Conservation (phyloP, 2,797 vertebrate genomes). For the Halcyon chelicuti region DNA sequence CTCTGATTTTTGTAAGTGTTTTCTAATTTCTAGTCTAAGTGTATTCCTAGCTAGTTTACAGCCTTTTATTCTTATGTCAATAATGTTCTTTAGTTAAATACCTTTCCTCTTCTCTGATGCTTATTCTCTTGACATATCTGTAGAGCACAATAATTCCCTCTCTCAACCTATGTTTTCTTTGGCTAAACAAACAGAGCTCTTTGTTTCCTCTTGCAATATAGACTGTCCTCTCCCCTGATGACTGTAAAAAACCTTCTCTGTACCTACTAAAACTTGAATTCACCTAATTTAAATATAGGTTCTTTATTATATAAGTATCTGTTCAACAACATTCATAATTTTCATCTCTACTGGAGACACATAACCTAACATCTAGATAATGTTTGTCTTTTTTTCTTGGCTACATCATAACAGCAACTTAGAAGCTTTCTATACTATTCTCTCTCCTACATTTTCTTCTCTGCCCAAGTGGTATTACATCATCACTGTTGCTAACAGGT, state of each 20-base stretch:
- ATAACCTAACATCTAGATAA: neutral
- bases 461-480: neutral
- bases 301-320: neutral
- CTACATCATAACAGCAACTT: neutral
- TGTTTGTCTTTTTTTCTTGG: neutral
- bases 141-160: slow-evolving; percentile 21
- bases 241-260: neutral
- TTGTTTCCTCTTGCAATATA: neutral
- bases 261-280: neutral
- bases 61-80: slow-evolving; percentile 35
- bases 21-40: neutral
- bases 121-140: slow-evolving; percentile 44
- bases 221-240: neutral
- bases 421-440: neutral
- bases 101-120: slow-evolving; percentile 6
- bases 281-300: neutral
- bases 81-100: slow-evolving; percentile 43
- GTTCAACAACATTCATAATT: neutral
- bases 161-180: slow-evolving; percentile 50
- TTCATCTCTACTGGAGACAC: neutral
- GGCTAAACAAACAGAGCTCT: slow-evolving; percentile 18
- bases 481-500: neutral
- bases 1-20: neutral
- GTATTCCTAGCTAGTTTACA: neutral
- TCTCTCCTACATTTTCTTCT: neutral